Base-by-base conservation (phyloP, 37 sponge, comb jelly and placozoan genomes). In the Ianthella basta region DNA sequence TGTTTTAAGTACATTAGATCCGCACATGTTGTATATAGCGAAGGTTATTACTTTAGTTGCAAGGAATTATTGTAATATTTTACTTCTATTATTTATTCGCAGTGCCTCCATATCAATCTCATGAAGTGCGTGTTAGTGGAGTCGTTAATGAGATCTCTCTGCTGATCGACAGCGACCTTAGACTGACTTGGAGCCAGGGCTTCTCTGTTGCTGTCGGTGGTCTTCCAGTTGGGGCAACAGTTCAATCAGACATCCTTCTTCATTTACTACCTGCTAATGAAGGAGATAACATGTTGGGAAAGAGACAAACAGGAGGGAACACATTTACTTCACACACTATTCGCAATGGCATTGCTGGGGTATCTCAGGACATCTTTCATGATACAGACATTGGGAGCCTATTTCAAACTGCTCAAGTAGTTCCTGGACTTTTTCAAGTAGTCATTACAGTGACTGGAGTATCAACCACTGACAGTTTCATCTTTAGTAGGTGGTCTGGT, bases 21-120 rank as follows among this genome's bases (percentile, higher is more conserved):
- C n/a, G n/a, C n/a, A n/a, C n/a, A n/a, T n/a, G n/a, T n/a, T n/a
- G n/a, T n/a, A n/a, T n/a, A n/a, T n/a, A n/a, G n/a, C n/a, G n/a
- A n/a, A n/a, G n/a, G n/a, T n/a, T n/a, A n/a, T n/a, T n/a, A n/a
- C n/a, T n/a, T n/a, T n/a, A n/a, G n/a, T n/a, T n/a, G n/a, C n/a
- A n/a, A n/a, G n/a, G n/a, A n/a, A n/a, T n/a, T n/a, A n/a, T n/a
- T n/a, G n/a, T n/a, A n/a, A n/a, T n/a, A n/a, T n/a, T n/a, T n/a
- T n/a, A n/a, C n/a, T n/a, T n/a, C n/a, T n/a, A n/a, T n/a, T n/a
- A n/a, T n/a, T n/a, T n/a, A n/a, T n/a, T 70, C 10, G 40, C 54
- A 75, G 78, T 50, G 44, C 78, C 78, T 41, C 78, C 78, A 75
- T 75, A 75, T 50, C 15, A 16, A 39, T 32, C 78, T 21, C 78